Conservation (phyloP, 1,140 invertebrate genomes). For the Macrobrachium nipponense region DNA sequence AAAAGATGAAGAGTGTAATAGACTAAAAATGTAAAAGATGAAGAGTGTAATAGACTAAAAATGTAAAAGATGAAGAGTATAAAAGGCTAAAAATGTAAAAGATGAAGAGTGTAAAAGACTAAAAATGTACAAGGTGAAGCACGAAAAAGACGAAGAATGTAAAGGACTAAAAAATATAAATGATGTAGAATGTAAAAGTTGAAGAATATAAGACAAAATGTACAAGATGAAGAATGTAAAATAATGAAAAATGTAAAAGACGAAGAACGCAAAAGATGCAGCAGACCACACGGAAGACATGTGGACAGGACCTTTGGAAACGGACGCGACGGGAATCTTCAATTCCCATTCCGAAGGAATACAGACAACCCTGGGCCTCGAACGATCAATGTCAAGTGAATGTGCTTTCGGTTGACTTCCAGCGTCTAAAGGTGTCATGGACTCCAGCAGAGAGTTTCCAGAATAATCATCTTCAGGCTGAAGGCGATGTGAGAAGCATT, state of each 20-base stretch:
- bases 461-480: too few species aligned
- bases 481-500: too few species aligned
- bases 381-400: too few species aligned
- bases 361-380: too few species aligned
- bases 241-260: not conserved
- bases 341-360: too few species aligned
- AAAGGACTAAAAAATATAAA: not conserved
- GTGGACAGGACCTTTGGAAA: not conserved
- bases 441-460: too few species aligned
- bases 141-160: not conserved
- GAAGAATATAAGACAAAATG: not conserved
- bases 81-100: not conserved
- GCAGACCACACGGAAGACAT: not conserved
- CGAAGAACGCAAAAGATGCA: not conserved
- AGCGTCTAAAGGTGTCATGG: too few species aligned
- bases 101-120: not conserved
- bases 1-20: not conserved
- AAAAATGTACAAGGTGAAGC: not conserved
- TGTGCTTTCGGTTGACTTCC: too few species aligned
- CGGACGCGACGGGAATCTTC: too few species aligned
- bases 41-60: too few species aligned
- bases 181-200: not conserved
- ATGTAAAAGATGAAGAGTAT: too few species aligned
- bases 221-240: not conserved
- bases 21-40: too few species aligned